These are phyloP conservation scores for Thoracochromis brauschi DNA, from an alignment of 2,113 vertebrate genomes.

Conservation along the genomic window DNA sequence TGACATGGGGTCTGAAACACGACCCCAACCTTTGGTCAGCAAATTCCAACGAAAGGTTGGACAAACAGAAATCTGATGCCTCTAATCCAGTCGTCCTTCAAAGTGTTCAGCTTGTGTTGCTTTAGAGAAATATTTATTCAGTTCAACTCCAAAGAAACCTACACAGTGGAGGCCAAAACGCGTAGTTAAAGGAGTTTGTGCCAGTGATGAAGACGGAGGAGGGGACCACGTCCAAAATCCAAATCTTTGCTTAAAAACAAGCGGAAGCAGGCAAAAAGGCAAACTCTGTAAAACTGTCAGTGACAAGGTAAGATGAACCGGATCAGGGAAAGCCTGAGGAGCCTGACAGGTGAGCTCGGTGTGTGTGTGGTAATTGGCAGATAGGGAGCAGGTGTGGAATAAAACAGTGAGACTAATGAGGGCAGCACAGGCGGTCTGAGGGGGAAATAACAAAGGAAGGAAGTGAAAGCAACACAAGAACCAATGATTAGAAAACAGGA, in stretches of 20 bases:
- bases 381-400: background rate
- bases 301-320: fast-evolving
- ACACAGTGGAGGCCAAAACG: background rate
- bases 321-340: background rate
- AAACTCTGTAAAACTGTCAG: background rate
- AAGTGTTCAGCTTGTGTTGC: background rate
- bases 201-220: background rate
- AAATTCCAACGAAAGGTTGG: background rate
- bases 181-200: fast-evolving
- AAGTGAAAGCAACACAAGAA: background rate
- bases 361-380: background rate
- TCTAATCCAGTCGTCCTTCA: background rate
- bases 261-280: background rate
- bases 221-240: background rate
- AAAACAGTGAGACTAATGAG: background rate
- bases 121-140: background rate
- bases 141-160: background rate
- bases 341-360: background rate
- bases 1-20: fast-evolving
- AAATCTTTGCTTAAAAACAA: background rate
- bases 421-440: background rate
- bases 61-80: background rate
- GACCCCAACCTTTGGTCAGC: background rate
- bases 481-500: background rate
- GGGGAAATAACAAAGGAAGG: background rate